Conservation (phyloP, 2,888 invertebrate species). For the Vanessa cardui region DNA sequence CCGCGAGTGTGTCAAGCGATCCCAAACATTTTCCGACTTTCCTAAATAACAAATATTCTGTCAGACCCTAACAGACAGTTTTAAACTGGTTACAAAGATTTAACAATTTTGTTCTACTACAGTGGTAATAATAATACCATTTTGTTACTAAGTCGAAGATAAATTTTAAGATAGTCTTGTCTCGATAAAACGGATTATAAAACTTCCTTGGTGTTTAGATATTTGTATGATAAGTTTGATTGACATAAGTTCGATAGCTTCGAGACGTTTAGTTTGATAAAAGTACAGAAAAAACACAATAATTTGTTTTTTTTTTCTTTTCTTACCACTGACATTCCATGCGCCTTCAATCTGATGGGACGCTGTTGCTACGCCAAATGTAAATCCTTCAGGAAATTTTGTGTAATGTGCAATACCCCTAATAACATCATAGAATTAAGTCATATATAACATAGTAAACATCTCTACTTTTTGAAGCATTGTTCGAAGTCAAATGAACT, state of each 20-base stretch:
- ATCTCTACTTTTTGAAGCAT: too few species aligned
- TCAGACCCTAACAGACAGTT: background rate
- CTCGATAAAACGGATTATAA: constrained; percentile 14
- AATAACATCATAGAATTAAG: too few species aligned
- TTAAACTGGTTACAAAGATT: too few species aligned
- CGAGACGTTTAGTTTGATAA: too few species aligned
- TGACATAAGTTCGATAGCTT: constrained; percentile 14
- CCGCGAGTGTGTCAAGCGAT: constrained; percentile 75
- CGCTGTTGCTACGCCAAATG: constrained; percentile 80
- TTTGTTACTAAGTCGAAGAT: background rate
- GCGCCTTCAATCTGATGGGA: constrained; percentile 85
- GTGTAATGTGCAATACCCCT: constrained; percentile 64
- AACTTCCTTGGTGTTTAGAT: constrained; percentile 10
- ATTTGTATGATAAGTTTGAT: constrained; percentile 10
- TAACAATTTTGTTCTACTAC: too few species aligned
- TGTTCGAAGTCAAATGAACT: too few species aligned
- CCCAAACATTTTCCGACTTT: constrained; percentile 86
- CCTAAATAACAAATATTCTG: constrained; percentile 61
- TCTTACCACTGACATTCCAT: constrained; percentile 84
- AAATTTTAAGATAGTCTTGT: background rate
- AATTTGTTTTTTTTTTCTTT: constrained; percentile 12
- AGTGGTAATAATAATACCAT: background rate
- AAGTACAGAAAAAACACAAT: background rate
- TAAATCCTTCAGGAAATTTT: constrained; percentile 75
- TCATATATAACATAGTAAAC: too few species aligned